Conservation (phyloP, 2,888 invertebrate species). For the Clivina fossor region DNA sequence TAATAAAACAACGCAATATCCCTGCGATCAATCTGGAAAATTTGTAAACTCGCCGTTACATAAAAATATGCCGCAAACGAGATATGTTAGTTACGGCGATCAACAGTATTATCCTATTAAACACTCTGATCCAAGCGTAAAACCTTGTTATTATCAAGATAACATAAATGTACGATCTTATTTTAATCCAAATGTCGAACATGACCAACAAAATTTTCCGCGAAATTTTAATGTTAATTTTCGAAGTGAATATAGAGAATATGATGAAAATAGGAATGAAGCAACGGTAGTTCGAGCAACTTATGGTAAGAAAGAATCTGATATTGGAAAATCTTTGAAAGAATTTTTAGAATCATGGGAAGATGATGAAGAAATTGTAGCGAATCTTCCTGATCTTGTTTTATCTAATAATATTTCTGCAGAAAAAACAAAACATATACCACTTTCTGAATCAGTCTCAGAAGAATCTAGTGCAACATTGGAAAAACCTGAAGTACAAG, state of each 20-base stretch:
- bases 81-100: constrained; percentile 9
- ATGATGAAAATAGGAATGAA: too few relatives aligned
- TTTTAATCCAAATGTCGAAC: constrained; percentile 9
- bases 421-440: constrained; percentile 12
- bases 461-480: constrained; percentile 1
- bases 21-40: constrained; percentile 11
- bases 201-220: constrained; percentile 4
- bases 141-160: constrained; percentile 5
- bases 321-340: constrained; percentile 24
- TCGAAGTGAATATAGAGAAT: constrained; percentile 1
- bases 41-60: not conserved
- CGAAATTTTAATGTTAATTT: constrained; percentile 1
- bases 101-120: constrained; percentile 9
- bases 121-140: not conserved
- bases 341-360: constrained; percentile 30
- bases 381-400: constrained; percentile 29
- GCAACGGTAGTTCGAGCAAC: too few relatives aligned
- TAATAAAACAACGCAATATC: constrained; percentile 15
- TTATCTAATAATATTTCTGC: constrained; percentile 24
- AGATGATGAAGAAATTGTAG: constrained; percentile 31
- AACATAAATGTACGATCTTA: constrained; percentile 4
- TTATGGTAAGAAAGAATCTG: constrained; percentile 22
- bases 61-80: constrained; percentile 10
- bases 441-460: constrained; percentile 1
- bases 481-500: not conserved